Conservation (phyloP, 2,888 invertebrate species). For the Tetragonisca angustula region DNA sequence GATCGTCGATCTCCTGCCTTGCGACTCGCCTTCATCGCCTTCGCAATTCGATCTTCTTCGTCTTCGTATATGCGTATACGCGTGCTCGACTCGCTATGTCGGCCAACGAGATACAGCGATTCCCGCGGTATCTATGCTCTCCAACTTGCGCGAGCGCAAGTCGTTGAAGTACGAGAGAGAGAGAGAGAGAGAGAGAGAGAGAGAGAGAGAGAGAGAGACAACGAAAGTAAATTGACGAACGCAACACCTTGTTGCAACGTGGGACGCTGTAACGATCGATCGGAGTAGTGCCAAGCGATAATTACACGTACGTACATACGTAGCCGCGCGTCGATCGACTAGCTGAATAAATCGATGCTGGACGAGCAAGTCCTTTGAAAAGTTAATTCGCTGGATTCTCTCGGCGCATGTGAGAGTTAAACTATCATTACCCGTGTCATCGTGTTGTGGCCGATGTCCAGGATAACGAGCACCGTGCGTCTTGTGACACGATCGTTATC, state of each 20-base stretch:
- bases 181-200: too few relatives aligned
- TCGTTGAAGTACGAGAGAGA: background rate
- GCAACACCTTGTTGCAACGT: slow-evolving; percentile 19
- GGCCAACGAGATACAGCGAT: slow-evolving; percentile 34
- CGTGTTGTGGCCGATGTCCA: slow-evolving; percentile 3
- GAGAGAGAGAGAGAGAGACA: background rate
- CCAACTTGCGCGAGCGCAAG: background rate
- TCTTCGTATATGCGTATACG: background rate
- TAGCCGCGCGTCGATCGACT: slow-evolving; percentile 2
- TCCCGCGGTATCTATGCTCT: slow-evolving; percentile 12
- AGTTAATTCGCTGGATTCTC: slow-evolving; percentile 39
- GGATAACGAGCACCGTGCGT: slow-evolving; percentile 33
- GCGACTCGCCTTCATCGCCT: background rate
- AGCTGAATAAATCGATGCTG: slow-evolving; percentile 9
- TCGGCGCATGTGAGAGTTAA: background rate
- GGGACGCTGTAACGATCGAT: slow-evolving; percentile 2
- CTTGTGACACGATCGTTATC: slow-evolving; percentile 34
- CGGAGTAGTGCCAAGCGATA: slow-evolving; percentile 1
- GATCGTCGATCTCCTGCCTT: background rate
- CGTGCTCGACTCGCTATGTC: background rate
- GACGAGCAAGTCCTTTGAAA: slow-evolving; percentile 11
- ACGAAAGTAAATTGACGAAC: background rate
- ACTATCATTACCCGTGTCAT: slow-evolving; percentile 39
- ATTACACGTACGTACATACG: slow-evolving; percentile 35
- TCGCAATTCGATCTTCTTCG: background rate